A percentile compares a stretch with the other conserved stretches of the same genome.
These are phyloP conservation scores for Myotis yumanensis DNA, from an alignment of 2,113 vertebrate genomes.

Conservation along the genomic window DNA sequence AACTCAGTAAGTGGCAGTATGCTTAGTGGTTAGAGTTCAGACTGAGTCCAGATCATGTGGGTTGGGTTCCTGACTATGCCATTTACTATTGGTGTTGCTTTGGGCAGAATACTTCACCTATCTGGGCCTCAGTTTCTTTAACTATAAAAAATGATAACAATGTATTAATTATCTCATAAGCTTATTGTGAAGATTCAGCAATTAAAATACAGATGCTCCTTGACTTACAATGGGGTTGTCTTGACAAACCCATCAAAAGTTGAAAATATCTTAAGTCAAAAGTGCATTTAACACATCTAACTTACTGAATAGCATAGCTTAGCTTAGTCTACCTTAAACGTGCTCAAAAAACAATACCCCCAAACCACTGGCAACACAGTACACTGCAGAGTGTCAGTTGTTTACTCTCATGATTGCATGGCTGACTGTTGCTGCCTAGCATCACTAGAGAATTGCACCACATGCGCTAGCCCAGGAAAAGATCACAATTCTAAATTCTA, in stretches of 20 bases:
- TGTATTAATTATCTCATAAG: background rate
- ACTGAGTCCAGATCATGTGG: background rate
- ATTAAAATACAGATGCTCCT: background rate
- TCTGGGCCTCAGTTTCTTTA: background rate
- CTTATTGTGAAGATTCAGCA: background rate
- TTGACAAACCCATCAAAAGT: background rate
- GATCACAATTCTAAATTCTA: background rate
- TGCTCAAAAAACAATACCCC: background rate
- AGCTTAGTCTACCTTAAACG: background rate
- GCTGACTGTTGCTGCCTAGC: too few species aligned
- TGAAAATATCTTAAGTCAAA: background rate
- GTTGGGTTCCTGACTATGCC: background rate
- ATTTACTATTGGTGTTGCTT: background rate
- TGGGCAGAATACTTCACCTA: background rate
- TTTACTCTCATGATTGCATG: background rate
- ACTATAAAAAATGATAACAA: background rate
- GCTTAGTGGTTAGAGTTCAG: rapidly evolving
- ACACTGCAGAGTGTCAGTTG: background rate
- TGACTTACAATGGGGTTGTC: background rate
- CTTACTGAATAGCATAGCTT: background rate
- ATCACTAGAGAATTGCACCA: background rate
- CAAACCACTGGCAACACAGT: too few species aligned
- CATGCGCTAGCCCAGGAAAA: background rate
- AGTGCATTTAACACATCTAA: background rate
- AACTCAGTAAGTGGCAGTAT: background rate